Conservation (phyloP, 2,113 vertebrate genomes). For the Sinocyclocheilus rhinocerous region DNA sequence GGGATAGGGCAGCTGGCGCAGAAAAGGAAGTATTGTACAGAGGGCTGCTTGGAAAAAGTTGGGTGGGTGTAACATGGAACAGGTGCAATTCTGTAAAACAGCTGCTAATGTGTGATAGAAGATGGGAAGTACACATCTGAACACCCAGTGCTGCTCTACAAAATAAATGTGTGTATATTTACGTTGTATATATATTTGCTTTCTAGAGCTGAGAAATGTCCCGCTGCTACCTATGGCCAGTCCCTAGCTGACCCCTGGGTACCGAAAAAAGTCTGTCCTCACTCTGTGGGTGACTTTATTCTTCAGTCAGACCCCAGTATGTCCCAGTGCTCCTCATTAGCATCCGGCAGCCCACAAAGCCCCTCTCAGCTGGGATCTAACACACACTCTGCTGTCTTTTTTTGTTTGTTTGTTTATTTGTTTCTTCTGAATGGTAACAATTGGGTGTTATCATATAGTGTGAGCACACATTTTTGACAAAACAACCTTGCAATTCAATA, state of each 20-base stretch:
- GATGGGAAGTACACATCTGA: neutral
- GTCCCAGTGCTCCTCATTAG: slow-evolving; percentile 14
- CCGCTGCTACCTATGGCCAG: neutral
- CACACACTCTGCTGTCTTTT: neutral
- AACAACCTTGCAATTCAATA: slow-evolving; percentile 44
- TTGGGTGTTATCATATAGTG: neutral
- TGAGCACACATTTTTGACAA: neutral
- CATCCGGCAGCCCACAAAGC: neutral
- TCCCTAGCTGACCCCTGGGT: neutral
- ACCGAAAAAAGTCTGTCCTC: neutral
- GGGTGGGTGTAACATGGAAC: neutral
- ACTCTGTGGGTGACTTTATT: neutral
- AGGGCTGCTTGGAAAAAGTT: neutral
- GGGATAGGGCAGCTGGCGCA: neutral
- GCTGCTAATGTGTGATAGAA: neutral
- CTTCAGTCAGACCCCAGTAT: slow-evolving; percentile 1
- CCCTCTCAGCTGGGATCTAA: neutral
- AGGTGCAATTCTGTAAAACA: neutral
- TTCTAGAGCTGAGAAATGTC: neutral
- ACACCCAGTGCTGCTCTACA: neutral
- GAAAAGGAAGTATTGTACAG: neutral
- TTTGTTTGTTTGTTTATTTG: neutral
- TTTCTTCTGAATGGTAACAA: neutral
- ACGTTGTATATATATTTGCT: neutral
- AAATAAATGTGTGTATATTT: neutral